Evolutionary conservation across 2,888 invertebrate genomes (phyloP).

Genomic region (Adelognathus sp.): DNA sequence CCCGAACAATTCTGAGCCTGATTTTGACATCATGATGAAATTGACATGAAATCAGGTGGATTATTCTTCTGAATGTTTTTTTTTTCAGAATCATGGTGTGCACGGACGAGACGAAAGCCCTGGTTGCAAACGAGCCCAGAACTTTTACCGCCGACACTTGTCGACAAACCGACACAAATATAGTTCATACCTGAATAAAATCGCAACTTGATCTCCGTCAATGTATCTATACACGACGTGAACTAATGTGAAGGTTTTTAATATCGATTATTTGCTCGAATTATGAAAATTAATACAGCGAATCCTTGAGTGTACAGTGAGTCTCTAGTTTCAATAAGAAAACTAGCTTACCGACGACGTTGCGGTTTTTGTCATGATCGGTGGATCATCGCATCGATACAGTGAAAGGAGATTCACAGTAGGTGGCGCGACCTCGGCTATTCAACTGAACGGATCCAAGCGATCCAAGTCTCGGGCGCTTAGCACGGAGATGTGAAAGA

Average conservation of each 20-base stretch:
- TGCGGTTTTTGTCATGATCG: not conserved
- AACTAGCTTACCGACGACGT: constrained; percentile 18
- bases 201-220: not conserved
- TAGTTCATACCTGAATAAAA: constrained; percentile 68
- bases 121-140: constrained; percentile 86
- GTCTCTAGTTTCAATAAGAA: not conserved
- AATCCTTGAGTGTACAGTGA: too few species aligned
- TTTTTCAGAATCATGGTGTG: constrained; percentile 87
- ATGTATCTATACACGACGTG: not conserved
- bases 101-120: constrained; percentile 85
- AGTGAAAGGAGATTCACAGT: not conserved
- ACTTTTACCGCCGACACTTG: constrained; percentile 77
- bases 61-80: too few species aligned
- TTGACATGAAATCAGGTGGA: too few species aligned
- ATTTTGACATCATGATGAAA: too few species aligned
- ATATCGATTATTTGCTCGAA: not conserved
- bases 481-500: not conserved
- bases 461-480: not conserved
- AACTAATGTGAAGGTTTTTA: not conserved
- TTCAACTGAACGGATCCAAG: not conserved
- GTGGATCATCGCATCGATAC: constrained; percentile 28
- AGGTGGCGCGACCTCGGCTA: constrained; percentile 17
- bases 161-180: constrained; percentile 67
- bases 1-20: too few species aligned
- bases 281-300: too few species aligned